Base-by-base conservation (phyloP, 1,140 invertebrate species). In the Panagrolaimus sp. region DNA sequence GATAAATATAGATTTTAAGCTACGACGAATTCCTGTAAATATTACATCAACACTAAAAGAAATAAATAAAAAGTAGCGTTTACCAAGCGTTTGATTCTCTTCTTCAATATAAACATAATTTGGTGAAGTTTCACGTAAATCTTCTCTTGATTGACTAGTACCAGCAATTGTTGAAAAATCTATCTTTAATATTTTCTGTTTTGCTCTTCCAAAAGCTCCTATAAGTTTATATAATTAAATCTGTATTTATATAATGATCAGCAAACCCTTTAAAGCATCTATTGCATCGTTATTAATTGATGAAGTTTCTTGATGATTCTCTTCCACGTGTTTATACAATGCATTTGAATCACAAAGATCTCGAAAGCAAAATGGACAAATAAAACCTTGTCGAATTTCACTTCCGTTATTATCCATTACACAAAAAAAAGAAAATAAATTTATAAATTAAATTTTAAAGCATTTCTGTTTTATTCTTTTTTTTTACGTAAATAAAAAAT, bases 291-390 rank as follows among this genome's bases (percentile, higher is more conserved):
- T 38, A 16, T 71, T 71, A 23, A 25, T 13, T 20, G 51, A 20
- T 13, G 51, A 27, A 16, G 27, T 38, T 13, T 70, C 69, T 23
- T 71, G 51, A 71, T 70, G 69, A 14, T n/a, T n/a, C 9, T 57
- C 68, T 16, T 68, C 66, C 14, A 70, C 69, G 43, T 70, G 69
- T 51, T 63, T 44, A 9, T 71, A 44, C 11, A 70, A 45, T 14
- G 20, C 20, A 13, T 68, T 16, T 16, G 31, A 16, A 43, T 72
- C 48, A 45, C 45, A 13, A 9, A 57, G 44, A 48, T 70, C 69
- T 27, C 47, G 25, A 3, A 70, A 47, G 43, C 69, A 70, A 51
- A 70, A 70, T 11, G 69, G 69, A 63, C 69, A 70, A 13, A 70
- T 5, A 44, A 70, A 70, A 13, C 69, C 69, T 51, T 70, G 69